Evolutionary conservation across 2,888 invertebrate genomes (phyloP).

Genomic region (Germaria angustata): DNA sequence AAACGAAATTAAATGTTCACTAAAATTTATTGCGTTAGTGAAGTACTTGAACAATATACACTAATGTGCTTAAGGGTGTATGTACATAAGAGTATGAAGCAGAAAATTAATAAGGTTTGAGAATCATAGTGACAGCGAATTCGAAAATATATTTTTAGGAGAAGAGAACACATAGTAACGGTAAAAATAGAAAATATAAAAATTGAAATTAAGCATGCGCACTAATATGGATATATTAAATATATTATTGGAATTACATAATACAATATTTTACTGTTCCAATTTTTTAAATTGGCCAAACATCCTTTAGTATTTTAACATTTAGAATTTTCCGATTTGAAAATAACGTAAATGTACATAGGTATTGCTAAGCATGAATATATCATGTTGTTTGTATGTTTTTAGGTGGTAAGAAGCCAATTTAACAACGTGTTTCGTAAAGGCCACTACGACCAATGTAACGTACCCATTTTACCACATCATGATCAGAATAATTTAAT

Average conservation of each 20-base stretch:
- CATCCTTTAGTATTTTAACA: slow-evolving; percentile 12
- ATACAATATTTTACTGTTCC: slow-evolving; percentile 32
- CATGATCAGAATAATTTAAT: slow-evolving; percentile 99
- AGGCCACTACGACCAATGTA: slow-evolving; percentile 99
- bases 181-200: neutral
- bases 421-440: slow-evolving; percentile 98
- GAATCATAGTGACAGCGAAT: no score
- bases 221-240: slow-evolving; percentile 34
- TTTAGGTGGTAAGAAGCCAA: neutral
- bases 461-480: slow-evolving; percentile 99
- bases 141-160: no score
- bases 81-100: no score
- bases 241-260: slow-evolving; percentile 60
- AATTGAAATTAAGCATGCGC: slow-evolving; percentile 25
- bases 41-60: no score
- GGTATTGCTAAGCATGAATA: neutral
- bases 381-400: neutral
- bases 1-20: no score
- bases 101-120: no score
- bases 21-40: no score
- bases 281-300: slow-evolving; percentile 52
- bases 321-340: slow-evolving; percentile 25
- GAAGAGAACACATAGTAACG: no score
- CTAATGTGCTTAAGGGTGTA: no score
- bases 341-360: neutral